Base-by-base conservation (phyloP, 2,113 vertebrate species). In the Prochilodus magdalenae region DNA sequence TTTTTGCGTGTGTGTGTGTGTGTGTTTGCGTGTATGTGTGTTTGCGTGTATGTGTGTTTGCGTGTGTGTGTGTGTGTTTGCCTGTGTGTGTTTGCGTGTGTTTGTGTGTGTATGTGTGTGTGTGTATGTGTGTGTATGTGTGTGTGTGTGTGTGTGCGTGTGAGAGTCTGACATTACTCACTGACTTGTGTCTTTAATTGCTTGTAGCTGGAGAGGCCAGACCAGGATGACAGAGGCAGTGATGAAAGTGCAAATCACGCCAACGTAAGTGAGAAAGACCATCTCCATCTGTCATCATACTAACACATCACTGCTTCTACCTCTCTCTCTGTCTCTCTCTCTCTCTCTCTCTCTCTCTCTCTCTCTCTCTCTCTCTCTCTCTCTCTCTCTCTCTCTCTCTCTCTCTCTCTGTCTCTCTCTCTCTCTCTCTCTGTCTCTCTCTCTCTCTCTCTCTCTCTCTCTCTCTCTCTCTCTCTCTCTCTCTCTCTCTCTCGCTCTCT, bases 191-290 rank as follows among this genome's bases (percentile, higher is more conserved):
- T 91, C 86, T 89, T 75, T 86, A 83, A 86, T 86, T 81, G 66
- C 79, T 59, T 81, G 29, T 87, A 95, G 94, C 90, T 93, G 84
- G 94, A 94, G 88, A 90, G 85, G 73, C 81, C 83, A 13, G 90
- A 91, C 57, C 87, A 89, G 85, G 93, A 96, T 57, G 93, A 96
- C 87, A 88, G 91, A 90, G 91, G 90, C 80, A 88, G 88, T 72
- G 90, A 96, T 72, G 88, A 93, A 49, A 81, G 62, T 77, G 85
- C 93, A 81, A 90, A 93, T 88, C 92, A 94, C 85, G 85, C 92
- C 67, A 94, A 79, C 33, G 92, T 95, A 93, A 95, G 94, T 94
- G 75, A 67, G 79, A 83, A 80, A 80, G 30, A 59, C 53, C 36
- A 20, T 49, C 44, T 73, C 73, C 47, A 18, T 80, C 36, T 57